phyloP scores from a whole-genome alignment of 1,140 invertebrate genomes.

The Matsumurasca onukii region DNA sequence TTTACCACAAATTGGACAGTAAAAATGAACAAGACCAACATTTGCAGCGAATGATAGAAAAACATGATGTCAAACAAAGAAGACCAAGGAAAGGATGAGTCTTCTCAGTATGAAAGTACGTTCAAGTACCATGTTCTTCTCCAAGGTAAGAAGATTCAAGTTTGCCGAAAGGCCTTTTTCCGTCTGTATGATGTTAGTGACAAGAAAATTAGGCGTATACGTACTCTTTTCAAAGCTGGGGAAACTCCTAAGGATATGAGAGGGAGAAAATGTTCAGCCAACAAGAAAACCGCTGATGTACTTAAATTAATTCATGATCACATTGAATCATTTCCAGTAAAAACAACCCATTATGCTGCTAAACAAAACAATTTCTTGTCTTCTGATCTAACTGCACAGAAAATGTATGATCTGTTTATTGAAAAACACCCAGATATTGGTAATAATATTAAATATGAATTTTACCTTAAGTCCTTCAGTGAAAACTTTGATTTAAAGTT shows the following conservation, averaged over 20 bases:
- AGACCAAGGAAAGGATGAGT: not conserved
- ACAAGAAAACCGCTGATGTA: constrained; percentile 26
- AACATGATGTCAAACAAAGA: constrained; percentile 1
- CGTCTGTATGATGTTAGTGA: constrained; percentile 23
- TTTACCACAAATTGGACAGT: not conserved
- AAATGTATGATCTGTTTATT: constrained; percentile 43
- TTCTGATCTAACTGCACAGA: constrained; percentile 43
- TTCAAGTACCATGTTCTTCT: constrained; percentile 29
- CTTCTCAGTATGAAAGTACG: not conserved
- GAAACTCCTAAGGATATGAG: constrained; percentile 30
- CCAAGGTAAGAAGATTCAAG: not conserved
- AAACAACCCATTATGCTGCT: constrained; percentile 31
- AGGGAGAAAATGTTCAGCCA: constrained; percentile 30
- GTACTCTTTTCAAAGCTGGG: constrained; percentile 1
- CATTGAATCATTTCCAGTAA: constrained; percentile 30
- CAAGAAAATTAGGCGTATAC: constrained; percentile 18
- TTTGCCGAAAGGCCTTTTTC: constrained; percentile 28
- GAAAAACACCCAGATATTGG: constrained; percentile 38
- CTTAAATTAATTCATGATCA: constrained; percentile 29
- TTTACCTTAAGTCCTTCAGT: constrained; percentile 42
- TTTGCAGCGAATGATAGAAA: constrained; percentile 27
- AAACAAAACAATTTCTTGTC: constrained; percentile 43
- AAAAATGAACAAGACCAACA: constrained; percentile 31
- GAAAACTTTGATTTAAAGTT: constrained; percentile 42
- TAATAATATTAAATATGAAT: constrained; percentile 43